Percentiles rank a stretch among this genome's conserved stretches.
phyloP scores from a whole-genome alignment of 2,888 invertebrate species.

The Melipona bicolor region DNA sequence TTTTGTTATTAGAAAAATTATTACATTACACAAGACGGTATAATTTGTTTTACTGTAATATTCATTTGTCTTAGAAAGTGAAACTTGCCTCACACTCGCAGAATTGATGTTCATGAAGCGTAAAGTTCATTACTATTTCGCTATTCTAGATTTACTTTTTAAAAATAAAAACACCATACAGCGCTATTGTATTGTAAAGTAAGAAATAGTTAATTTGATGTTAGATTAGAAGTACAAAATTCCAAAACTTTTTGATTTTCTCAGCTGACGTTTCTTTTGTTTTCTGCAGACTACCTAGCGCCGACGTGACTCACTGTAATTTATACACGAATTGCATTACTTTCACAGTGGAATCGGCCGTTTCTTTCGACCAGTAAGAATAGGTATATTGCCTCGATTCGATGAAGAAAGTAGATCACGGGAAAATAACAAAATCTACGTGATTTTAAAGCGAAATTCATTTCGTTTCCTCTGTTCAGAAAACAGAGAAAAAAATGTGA shows the following conservation, averaged over 20 bases:
- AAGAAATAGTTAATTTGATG: not conserved
- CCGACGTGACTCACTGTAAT: slow-evolving; percentile 45
- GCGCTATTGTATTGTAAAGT: not conserved
- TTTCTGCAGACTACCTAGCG: slow-evolving; percentile 29
- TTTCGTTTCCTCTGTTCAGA: no score
- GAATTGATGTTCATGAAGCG: slow-evolving; percentile 1
- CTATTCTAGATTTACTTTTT: not conserved
- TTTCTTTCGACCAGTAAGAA: slow-evolving; percentile 29
- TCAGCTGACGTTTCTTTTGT: slow-evolving; percentile 49
- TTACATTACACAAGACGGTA: not conserved
- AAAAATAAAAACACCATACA: not conserved
- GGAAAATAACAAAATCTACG: slow-evolving; percentile 22
- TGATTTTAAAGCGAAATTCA: slow-evolving; percentile 2
- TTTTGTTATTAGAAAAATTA: not conserved
- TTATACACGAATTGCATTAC: slow-evolving; percentile 58
- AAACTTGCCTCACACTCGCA: not conserved
- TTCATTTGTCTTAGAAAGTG: slow-evolving; percentile 17
- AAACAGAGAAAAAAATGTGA: not conserved
- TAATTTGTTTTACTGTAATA: not conserved
- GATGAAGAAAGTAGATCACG: slow-evolving; percentile 52
- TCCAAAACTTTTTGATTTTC: slow-evolving; percentile 61
- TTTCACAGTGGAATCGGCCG: slow-evolving; percentile 58
- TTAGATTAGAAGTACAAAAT: not conserved
- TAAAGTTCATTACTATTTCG: slow-evolving; percentile 22
- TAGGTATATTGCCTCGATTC: slow-evolving; percentile 25